Evolutionary conservation across 2,113 vertebrate genomes (phyloP), one percentile per base, ranked within the genome.

Genomic region (Clupea harengus): DNA sequence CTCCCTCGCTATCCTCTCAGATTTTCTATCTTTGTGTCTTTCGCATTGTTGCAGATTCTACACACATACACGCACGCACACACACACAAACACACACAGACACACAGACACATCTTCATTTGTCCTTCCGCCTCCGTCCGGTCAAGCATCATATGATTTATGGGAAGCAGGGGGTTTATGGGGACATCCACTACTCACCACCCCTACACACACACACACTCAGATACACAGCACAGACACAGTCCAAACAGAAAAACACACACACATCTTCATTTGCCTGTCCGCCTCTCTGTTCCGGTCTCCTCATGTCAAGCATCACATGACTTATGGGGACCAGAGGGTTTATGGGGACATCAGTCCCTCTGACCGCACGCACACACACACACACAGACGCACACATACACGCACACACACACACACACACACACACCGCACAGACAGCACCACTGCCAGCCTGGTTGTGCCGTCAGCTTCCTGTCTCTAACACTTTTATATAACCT

Each of bases 381-480:
- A 67, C 81, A 54, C 85, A 28, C 75, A 80, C 3, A 83, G 78
- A 81, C 84, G 45, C 45, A 6, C 64, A 81, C n/a, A 54, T 64
- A 46, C 81, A 80, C 39, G 25, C 54, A n/a, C 20, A 78, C 17
- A 5, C 2, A 44, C 18, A 50, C 81, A 67, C 81, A 80, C 39
- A 25, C 46, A n/a, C 20, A 82, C 18, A 50, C 81, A 67, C 81
- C 67, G 52, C 81, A 80, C 25, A 25, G 45, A n/a, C 20, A 82
- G 11, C 5, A 3, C 28, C 82, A 78, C 45, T 72, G 17, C 13
- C 78, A 88, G 85, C 52, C 32, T 50, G 87, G 80, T 75, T 81
- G 87, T 44, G 87, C 44, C n/a, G n/a, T 85, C 84, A 57, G 64
- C 83, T 45, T 32, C 45, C 64, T 20, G 45, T 81, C 60, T 60